These are phyloP conservation scores for Telmatherina bonti DNA, from an alignment of 2,797 vertebrate species.

Conservation along the genomic window DNA sequence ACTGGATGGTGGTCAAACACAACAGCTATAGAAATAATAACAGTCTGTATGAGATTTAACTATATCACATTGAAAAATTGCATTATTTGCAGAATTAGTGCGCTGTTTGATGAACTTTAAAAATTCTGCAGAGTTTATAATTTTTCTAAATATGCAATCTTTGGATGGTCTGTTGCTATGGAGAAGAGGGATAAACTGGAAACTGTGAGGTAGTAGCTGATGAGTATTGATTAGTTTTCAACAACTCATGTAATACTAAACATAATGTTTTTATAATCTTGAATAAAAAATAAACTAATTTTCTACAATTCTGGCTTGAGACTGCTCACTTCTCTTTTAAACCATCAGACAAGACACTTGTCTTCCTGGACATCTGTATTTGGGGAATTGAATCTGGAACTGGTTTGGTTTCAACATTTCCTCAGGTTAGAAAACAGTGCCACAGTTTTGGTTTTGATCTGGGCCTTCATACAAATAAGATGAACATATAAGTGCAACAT, in stretches of 20 bases:
- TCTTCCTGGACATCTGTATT: constrained; percentile 19
- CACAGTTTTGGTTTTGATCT: constrained; percentile 20
- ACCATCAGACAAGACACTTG: neutral
- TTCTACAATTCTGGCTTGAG: too few relatives aligned
- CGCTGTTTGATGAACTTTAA: neutral
- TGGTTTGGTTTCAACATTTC: constrained; percentile 44
- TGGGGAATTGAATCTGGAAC: constrained; percentile 54
- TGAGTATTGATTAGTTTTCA: neutral
- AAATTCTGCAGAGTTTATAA: neutral
- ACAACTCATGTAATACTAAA: neutral
- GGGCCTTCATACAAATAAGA: neutral
- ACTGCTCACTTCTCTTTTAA: constrained; percentile 33
- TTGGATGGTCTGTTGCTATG: constrained; percentile 59
- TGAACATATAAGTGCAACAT: neutral
- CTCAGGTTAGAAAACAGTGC: constrained; percentile 34
- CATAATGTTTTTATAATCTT: neutral
- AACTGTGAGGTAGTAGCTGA: constrained; percentile 81
- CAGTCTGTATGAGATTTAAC: neutral
- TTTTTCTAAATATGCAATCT: constrained; percentile 35
- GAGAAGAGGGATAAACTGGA: constrained; percentile 77
- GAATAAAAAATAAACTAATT: neutral
- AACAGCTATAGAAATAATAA: neutral
- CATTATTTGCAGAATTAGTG: neutral
- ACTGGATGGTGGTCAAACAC: neutral
- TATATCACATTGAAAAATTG: neutral